phyloP scores from a whole-genome alignment of 2,888 invertebrate genomes.

The Eupeodes latifasciatus region DNA sequence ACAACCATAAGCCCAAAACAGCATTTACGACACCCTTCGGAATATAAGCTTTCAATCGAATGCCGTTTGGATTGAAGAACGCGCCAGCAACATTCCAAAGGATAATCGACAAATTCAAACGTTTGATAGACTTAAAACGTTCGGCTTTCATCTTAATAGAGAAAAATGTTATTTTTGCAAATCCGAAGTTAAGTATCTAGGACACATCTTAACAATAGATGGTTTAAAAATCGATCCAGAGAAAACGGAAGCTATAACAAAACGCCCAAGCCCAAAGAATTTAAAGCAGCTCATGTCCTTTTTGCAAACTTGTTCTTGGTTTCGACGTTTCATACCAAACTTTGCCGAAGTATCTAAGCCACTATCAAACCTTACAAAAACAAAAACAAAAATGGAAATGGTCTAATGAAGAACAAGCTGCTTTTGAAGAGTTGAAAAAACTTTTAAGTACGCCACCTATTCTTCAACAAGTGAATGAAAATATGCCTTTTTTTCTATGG shows the following conservation, averaged over 20 bases:
- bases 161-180: slow-evolving; percentile 75
- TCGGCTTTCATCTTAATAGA: slow-evolving; percentile 38
- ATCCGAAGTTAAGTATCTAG: slow-evolving; percentile 2
- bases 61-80: not conserved
- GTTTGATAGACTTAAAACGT: slow-evolving; percentile 1
- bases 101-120: not conserved
- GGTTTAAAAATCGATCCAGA: slow-evolving; percentile 7
- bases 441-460: slow-evolving; percentile 11
- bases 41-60: not conserved
- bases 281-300: slow-evolving; percentile 6
- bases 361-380: slow-evolving; percentile 9
- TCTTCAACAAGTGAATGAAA: slow-evolving; percentile 8
- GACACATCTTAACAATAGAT: slow-evolving; percentile 8
- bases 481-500: slow-evolving; percentile 11
- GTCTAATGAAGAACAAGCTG: slow-evolving; percentile 3
- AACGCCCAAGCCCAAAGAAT: slow-evolving; percentile 12
- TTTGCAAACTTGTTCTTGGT: slow-evolving; percentile 5
- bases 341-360: not conserved
- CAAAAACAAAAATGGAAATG: slow-evolving; percentile 7
- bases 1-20: not conserved
- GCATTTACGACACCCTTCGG: not conserved
- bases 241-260: slow-evolving; percentile 1
- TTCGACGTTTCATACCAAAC: not conserved
- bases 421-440: slow-evolving; percentile 5
- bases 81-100: not conserved